A percentile compares a stretch with the other conserved stretches of the same genome.
These are phyloP conservation scores for Megalonaias nervosa DNA, from an alignment of 1,140 invertebrate genomes.

Conservation along the genomic window DNA sequence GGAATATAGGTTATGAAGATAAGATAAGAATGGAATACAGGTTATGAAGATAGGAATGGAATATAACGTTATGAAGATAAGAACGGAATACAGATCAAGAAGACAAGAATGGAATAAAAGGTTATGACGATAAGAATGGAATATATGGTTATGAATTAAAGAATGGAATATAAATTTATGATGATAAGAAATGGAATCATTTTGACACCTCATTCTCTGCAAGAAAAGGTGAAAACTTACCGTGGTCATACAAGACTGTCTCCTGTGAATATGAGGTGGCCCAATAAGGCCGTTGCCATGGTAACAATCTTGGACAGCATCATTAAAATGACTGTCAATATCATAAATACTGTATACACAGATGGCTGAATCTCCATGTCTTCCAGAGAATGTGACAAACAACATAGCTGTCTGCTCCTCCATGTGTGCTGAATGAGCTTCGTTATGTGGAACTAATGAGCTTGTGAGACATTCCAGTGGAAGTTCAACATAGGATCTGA, in stretches of 20 bases:
- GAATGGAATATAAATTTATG: no score
- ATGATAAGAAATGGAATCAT: no score
- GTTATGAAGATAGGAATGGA: no score
- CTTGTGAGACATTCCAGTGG: constrained; percentile 92
- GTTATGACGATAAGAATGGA: no score
- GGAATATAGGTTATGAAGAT: no score
- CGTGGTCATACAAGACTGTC: constrained; percentile 40
- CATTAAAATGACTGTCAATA: constrained; percentile 95
- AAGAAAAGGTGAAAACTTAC: constrained; percentile 42
- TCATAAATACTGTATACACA: constrained; percentile 96
- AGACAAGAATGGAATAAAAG: no score
- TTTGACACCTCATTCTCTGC: neutral
- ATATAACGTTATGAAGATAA: no score
- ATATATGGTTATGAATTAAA: no score
- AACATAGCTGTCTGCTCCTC: constrained; percentile 96
- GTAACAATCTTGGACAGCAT: constrained; percentile 97
- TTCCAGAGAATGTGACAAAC: constrained; percentile 89
- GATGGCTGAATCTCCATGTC: constrained; percentile 79
- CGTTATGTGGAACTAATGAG: constrained; percentile 84
- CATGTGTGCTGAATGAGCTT: constrained; percentile 95
- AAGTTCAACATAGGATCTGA: constrained; percentile 98
- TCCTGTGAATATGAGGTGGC: constrained; percentile 54
- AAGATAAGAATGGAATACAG: no score
- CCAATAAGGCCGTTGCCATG: constrained; percentile 72
- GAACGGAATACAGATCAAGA: no score